phyloP scores from a whole-genome alignment of 2,113 vertebrate genomes.

The Pardalotus punctatus region DNA sequence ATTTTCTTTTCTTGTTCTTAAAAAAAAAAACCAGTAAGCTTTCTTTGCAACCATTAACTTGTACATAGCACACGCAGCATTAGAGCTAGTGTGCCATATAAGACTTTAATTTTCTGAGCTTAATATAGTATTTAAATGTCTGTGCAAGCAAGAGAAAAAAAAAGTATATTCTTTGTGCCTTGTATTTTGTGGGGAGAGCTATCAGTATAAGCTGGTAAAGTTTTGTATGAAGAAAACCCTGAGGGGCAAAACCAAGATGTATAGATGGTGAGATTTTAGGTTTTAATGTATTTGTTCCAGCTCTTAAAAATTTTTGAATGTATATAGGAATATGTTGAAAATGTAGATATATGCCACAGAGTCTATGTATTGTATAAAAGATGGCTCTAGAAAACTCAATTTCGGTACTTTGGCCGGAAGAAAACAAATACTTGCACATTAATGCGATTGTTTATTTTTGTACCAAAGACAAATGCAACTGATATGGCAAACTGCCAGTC shows the following conservation, averaged over 20 bases:
- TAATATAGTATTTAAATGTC: slow-evolving; percentile 84
- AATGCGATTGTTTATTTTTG: slow-evolving; percentile 96
- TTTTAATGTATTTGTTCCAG: slow-evolving; percentile 90
- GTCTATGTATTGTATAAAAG: slow-evolving; percentile 98
- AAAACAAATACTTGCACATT: slow-evolving; percentile 99
- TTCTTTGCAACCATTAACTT: slow-evolving; percentile 77
- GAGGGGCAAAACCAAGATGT: slow-evolving; percentile 74
- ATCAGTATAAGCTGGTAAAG: slow-evolving; percentile 79
- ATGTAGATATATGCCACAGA: slow-evolving; percentile 99
- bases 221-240: slow-evolving; percentile 82
- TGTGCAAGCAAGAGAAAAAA: slow-evolving; percentile 93
- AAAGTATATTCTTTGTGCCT: slow-evolving; percentile 97
- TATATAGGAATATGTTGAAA: slow-evolving; percentile 95
- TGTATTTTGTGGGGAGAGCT: slow-evolving; percentile 82
- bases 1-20: slow-evolving; percentile 64
- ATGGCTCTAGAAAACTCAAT: slow-evolving; percentile 93
- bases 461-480: slow-evolving; percentile 99
- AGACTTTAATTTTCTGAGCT: slow-evolving; percentile 78
- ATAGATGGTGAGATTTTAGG: slow-evolving; percentile 80
- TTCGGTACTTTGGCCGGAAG: slow-evolving; percentile 85
- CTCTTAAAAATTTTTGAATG: slow-evolving; percentile 93
- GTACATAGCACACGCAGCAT: slow-evolving; percentile 72
- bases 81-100: slow-evolving; percentile 78
- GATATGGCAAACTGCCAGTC: slow-evolving; percentile 98
- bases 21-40: slow-evolving; percentile 21